Conservation (phyloP, 1,140 invertebrate species). For the Sinonovacula constricta region DNA sequence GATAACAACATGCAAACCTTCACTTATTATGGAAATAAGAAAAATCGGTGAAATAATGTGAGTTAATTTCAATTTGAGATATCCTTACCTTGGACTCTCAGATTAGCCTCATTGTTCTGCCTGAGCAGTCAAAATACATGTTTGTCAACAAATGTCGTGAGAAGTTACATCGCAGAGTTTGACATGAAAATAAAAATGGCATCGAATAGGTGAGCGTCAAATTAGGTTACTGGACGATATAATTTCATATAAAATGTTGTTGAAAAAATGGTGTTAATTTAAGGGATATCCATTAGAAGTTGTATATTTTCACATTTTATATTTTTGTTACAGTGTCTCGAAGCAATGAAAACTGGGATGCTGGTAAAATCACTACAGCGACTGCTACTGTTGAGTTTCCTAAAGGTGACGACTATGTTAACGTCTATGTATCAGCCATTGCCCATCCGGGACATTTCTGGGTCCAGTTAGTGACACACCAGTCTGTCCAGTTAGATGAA, state of each 20-base stretch:
- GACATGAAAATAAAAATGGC: too few species aligned
- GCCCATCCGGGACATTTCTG: conserved; percentile 89
- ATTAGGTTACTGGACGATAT: too few species aligned
- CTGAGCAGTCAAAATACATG: too few species aligned
- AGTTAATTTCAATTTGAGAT: too few species aligned
- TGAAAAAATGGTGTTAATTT: background rate
- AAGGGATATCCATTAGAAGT: background rate
- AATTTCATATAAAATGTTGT: background rate
- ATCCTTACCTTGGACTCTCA: too few species aligned
- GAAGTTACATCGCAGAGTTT: too few species aligned
- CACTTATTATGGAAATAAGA: too few species aligned
- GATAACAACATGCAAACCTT: too few species aligned
- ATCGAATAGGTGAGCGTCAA: background rate
- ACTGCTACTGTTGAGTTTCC: conserved; percentile 67
- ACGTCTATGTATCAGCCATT: conserved; percentile 90
- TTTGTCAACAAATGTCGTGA: too few species aligned
- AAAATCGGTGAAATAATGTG: too few species aligned
- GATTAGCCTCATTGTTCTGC: too few species aligned
- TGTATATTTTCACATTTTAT: background rate
- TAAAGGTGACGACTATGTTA: conserved; percentile 80
- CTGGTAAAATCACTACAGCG: background rate
- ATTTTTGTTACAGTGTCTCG: background rate
- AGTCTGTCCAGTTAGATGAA: conserved; percentile 85
- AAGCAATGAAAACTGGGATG: too few species aligned
- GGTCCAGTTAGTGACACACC: conserved; percentile 87